Conservation (phyloP, 2,113 vertebrate species). For the Tragelaphus imberbis region DNA sequence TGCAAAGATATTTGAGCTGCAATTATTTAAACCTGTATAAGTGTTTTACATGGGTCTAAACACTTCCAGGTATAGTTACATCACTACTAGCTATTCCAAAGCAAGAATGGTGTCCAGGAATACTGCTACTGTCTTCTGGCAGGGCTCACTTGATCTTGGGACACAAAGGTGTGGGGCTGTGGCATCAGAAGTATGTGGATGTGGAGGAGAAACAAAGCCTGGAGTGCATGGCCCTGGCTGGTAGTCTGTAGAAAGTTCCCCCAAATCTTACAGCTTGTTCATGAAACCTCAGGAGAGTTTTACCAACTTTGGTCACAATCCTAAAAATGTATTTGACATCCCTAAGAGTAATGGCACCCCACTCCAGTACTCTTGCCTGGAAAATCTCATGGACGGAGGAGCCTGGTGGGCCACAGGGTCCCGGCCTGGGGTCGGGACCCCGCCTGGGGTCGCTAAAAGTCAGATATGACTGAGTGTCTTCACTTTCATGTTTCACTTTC, state of each 20-base stretch:
- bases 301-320: background rate
- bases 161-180: background rate
- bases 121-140: background rate
- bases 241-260: background rate
- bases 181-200: background rate
- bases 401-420: no score
- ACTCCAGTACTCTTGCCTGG: no score
- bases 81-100: background rate
- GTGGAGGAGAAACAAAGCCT: background rate
- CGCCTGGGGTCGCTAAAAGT: no score
- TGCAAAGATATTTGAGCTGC: background rate
- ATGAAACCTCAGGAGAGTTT: background rate
- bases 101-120: background rate
- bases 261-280: background rate
- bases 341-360: background rate
- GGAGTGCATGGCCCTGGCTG: no score
- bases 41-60: background rate
- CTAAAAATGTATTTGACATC: background rate
- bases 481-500: no score
- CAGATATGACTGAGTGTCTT: no score
- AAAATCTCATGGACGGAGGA: no score
- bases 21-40: background rate
- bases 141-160: background rate
- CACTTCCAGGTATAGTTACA: background rate
- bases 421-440: no score